These are phyloP conservation scores for Tenodera sinensis DNA, from an alignment of 2,888 invertebrate species.

Conservation along the genomic window DNA sequence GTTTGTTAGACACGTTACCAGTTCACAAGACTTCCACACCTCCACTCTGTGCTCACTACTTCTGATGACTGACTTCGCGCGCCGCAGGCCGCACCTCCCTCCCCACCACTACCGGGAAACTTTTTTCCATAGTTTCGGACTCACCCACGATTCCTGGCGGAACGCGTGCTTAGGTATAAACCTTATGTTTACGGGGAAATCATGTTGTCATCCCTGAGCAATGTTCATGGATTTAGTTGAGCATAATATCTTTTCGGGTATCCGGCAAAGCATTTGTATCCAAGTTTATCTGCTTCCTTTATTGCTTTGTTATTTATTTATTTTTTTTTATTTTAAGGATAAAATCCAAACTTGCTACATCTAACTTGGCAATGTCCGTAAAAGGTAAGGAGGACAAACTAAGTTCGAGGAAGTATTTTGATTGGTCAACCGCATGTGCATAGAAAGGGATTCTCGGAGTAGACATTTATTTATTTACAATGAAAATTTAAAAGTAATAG, in stretches of 20 bases:
- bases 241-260: neutral
- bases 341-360: neutral
- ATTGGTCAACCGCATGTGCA: constrained; percentile 11
- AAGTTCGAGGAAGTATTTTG: neutral
- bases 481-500: neutral
- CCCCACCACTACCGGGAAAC: neutral
- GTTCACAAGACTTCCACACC: neutral
- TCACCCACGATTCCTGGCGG: neutral
- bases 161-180: neutral
- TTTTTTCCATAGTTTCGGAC: neutral
- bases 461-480: neutral
- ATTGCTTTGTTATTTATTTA: neutral
- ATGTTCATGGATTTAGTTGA: neutral
- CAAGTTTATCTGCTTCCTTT: neutral
- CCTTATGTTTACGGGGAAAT: neutral
- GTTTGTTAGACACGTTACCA: neutral
- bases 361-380: constrained; percentile 26
- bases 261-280: neutral
- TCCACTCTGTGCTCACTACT: neutral
- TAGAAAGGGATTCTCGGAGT: neutral
- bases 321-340: neutral
- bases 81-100: neutral
- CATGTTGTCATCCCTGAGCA: neutral
- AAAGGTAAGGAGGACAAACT: constrained; percentile 27
- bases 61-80: neutral